phyloP scores from a whole-genome alignment of 2,888 invertebrate genomes.

The Mythimna pallens region DNA sequence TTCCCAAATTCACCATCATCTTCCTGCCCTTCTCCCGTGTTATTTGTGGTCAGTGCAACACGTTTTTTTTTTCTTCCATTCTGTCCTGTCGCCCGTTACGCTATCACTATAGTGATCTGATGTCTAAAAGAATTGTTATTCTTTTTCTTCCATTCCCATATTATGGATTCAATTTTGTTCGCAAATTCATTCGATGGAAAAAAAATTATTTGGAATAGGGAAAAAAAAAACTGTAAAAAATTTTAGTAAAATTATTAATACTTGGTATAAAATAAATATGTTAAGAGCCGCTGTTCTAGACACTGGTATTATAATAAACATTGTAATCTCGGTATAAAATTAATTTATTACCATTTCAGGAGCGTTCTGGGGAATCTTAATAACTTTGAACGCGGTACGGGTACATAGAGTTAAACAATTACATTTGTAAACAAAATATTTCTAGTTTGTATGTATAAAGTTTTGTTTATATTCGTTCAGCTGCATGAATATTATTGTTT shows the following conservation, averaged over 20 bases:
- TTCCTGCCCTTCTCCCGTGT: too few relatives aligned
- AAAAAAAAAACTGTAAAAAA: background rate
- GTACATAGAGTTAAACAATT: constrained; percentile 22
- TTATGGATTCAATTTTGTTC: too few relatives aligned
- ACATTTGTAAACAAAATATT: constrained; percentile 33
- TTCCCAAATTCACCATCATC: too few relatives aligned
- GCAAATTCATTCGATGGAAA: too few relatives aligned
- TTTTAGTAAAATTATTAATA: background rate
- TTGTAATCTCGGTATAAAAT: constrained; percentile 41
- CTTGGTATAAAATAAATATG: background rate
- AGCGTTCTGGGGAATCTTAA: constrained; percentile 18
- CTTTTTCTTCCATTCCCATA: too few relatives aligned
- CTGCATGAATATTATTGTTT: constrained; percentile 20
- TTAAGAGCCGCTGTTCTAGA: constrained; percentile 1
- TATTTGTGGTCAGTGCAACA: too few relatives aligned
- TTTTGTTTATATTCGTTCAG: constrained; percentile 6
- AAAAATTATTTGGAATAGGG: too few relatives aligned
- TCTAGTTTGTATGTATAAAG: constrained; percentile 5
- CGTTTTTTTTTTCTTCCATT: too few relatives aligned
- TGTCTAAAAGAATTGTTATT: too few relatives aligned
- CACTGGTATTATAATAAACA: constrained; percentile 35
- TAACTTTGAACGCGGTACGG: constrained; percentile 9
- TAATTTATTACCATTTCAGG: constrained; percentile 43
- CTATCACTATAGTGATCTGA: too few relatives aligned
- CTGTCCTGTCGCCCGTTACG: too few relatives aligned